A percentile compares a stretch with the other conserved stretches of the same genome.
Conservation (phyloP, 2,797 vertebrate species). For the Parauchenoglanis punctatus region DNA sequence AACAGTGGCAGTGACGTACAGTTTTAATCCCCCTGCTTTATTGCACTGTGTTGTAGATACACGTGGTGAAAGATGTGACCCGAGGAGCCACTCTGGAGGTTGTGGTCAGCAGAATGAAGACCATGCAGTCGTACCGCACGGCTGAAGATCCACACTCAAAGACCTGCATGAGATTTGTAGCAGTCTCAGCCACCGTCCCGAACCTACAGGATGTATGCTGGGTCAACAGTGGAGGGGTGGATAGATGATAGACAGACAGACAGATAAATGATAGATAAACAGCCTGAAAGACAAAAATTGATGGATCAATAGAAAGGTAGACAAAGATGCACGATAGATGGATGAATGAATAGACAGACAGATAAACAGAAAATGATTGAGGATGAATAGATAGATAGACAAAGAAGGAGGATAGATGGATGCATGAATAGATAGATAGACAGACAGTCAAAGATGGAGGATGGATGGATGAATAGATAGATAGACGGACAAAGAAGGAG, state of each 20-base stretch:
- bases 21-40: background rate
- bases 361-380: background rate
- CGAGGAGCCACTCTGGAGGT: conserved; percentile 96
- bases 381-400: background rate
- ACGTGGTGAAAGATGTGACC: conserved; percentile 90
- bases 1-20: background rate
- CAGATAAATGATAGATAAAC: background rate
- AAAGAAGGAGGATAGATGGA: background rate
- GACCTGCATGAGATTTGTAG: conserved; percentile 87
- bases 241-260: background rate
- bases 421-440: background rate
- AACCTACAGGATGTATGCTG: conserved; percentile 89
- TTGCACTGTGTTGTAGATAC: conserved; percentile 76
- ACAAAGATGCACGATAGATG: background rate
- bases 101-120: conserved; percentile 98
- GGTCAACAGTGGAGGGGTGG: background rate
- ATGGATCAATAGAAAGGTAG: background rate
- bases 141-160: conserved; percentile 66
- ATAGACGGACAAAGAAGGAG: background rate
- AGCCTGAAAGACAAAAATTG: background rate
- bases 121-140: conserved; percentile 78
- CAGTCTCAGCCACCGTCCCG: conserved; percentile 95
- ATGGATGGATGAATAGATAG: background rate
- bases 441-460: background rate
- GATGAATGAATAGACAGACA: background rate